Base-by-base conservation (phyloP, 2,113 vertebrate species). In the Nothocercus julius region DNA sequence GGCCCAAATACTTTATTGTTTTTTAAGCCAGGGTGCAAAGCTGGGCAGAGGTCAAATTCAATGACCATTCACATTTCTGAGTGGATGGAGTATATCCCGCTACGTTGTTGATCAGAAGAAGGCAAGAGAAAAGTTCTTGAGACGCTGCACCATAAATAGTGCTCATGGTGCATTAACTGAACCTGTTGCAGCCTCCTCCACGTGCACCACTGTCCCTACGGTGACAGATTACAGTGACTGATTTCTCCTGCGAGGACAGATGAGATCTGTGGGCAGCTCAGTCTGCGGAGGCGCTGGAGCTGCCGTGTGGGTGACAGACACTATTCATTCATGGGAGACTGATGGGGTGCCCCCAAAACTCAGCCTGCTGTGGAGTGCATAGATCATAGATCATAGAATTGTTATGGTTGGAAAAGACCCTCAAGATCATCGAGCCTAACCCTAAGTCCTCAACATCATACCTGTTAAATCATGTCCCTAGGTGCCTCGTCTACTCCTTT, bases 81-180 rank as follows among this genome's bases (percentile, higher is more conserved):
- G 19, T 25, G 69, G 53, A 69, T 69, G 28, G 34, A 92, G 34
- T 66, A 16, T 5, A 27, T 82, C 10, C 63, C 76, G 44, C 25
- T 76, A 1, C 18, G 6, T 13, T 85, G 42, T 8, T 64, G 30
- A 32, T 64, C 4, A 0, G 25, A 73, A 7, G 49, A 90, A 90
- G 4, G 49, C 18, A 83, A 85, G 64, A 49, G n/a, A 69, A 73
- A 28, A 81, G 47, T 19, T 49, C 30, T 47, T n/a, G 30, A 30
- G 36, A 84, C 5, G 3, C 7, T 40, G 53, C 42, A 4, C 38
- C 58, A 44, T 66, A 69, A 67, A n/a, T 20, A 0, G 0, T 56
- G 47, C 32, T 77, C 7, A 74, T 17, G 25, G 8, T 5, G 3
- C 22, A 22, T 4, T 69, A 88, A 32, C 30, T 32, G 30, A 58